phyloP scores from a whole-genome alignment of 2,113 vertebrate species.

The Hippopotamus amphibius region DNA sequence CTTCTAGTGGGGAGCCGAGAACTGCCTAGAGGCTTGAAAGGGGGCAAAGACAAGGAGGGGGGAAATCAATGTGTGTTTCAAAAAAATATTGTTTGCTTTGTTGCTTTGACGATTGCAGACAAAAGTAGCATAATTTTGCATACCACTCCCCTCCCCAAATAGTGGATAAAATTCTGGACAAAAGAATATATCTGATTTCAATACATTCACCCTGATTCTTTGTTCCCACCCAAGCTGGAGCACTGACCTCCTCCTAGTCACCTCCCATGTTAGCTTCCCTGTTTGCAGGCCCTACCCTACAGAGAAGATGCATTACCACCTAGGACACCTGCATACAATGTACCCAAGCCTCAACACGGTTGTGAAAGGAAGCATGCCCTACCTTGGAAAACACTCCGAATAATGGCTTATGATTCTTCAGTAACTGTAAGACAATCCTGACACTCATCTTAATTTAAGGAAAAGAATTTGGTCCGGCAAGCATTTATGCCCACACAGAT shows the following conservation, averaged over 20 bases:
- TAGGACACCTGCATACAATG: background rate
- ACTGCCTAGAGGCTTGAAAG: background rate
- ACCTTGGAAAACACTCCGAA: background rate
- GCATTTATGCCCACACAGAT: background rate
- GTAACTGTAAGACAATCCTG: background rate
- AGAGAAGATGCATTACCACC: background rate
- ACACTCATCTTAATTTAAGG: background rate
- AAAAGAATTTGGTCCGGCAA: background rate
- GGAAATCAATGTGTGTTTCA: background rate
- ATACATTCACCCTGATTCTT: background rate
- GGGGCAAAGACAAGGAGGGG: background rate
- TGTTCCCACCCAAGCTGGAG: background rate
- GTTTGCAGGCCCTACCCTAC: background rate
- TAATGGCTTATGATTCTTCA: background rate
- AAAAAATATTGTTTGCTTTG: background rate
- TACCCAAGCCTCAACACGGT: background rate
- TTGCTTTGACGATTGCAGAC: background rate
- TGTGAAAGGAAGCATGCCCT: background rate
- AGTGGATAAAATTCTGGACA: background rate
- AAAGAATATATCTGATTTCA: background rate
- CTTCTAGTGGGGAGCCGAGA: background rate
- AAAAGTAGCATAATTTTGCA: background rate
- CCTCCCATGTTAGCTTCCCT: background rate
- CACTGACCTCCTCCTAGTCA: background rate
- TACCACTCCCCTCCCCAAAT: background rate